Conservation (phyloP, 2,113 vertebrate genomes). For the Lasiurus cinereus region DNA sequence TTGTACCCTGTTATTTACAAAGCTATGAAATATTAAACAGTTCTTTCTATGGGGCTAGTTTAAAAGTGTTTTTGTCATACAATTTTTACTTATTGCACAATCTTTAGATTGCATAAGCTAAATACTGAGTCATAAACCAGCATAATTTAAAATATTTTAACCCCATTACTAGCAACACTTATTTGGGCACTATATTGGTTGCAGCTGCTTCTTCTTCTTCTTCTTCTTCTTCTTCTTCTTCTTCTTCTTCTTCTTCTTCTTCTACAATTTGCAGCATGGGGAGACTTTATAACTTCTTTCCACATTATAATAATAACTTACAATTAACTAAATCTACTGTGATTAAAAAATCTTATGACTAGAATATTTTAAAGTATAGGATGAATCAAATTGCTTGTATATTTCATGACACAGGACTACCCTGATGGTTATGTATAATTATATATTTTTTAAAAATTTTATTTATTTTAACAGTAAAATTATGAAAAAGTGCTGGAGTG, state of each 20-base stretch:
- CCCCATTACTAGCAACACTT: neutral
- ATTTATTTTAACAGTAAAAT: slow-evolving; percentile 60
- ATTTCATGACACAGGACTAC: neutral
- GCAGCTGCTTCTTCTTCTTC: neutral
- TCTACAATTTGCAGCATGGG: neutral
- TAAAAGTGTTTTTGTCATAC: slow-evolving; percentile 24
- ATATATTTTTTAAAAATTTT: slow-evolving; percentile 36
- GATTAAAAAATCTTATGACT: slow-evolving; percentile 44
- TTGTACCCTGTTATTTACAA: slow-evolving; percentile 33
- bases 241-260: neutral
- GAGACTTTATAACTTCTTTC: slow-evolving; percentile 52
- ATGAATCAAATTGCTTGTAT: neutral
- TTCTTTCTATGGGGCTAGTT: slow-evolving; percentile 10
- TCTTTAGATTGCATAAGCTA: neutral
- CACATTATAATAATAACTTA: slow-evolving; percentile 51
- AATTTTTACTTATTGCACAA: slow-evolving; percentile 59
- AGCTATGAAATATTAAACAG: slow-evolving; percentile 52
- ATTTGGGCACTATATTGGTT: neutral
- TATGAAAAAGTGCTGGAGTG: neutral
- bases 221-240: no score
- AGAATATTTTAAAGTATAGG: slow-evolving; percentile 37
- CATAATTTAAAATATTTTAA: slow-evolving; percentile 59
- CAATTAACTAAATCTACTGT: slow-evolving; percentile 38
- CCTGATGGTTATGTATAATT: slow-evolving; percentile 55
- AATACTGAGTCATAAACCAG: slow-evolving; percentile 40